Evolutionary conservation across 2,888 invertebrate species (phyloP), one percentile per base, ranked within the genome.

Genomic region (Drosophila demipolita): DNA sequence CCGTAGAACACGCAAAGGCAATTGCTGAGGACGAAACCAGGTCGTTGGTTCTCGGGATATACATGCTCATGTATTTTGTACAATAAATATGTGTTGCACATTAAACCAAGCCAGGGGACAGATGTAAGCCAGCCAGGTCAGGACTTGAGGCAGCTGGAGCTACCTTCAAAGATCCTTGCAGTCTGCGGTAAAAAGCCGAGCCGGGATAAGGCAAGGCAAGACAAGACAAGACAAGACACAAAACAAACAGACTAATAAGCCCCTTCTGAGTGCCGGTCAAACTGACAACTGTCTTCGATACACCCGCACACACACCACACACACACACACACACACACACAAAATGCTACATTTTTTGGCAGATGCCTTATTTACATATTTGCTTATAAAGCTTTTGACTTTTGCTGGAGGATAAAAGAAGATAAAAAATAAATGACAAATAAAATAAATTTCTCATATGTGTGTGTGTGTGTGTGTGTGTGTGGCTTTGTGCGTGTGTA

Each of bases 371-470:
- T 50, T 57, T 80, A 74, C 79, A 72, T 73, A 89, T 85, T 89
- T 89, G 88, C 89, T 87, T 89, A 84, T 59, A 82, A 78, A 73
- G 73, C 89, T 75, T 84, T 82, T 87, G 89, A 85, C 88, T 89
- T 87, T 87, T 73, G 75, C 73, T 73, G 67, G 71, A 73, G 72
- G 60, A 75, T 72, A 72, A 81, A 57, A 57, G 1, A 57, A 83
- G 23, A 23, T 23, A 23, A 23, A 23, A 85, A 82, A 75, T 77
- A 87, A 75, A 89, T 84, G 80, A 57, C 89, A 87, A 82, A 87
- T 87, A 89, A 87, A 84, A 89, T 89, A 89, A 89, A 84, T 84
- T 70, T 75, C 72, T 66, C 70, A 62, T 40, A 63, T 55, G 52
- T 58, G 66, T 69, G 61, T 53, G 55, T 49, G n/a, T 40, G 26